phyloP scores from a whole-genome alignment of 2,797 vertebrate species.

The Danio jaintianensis region DNA sequence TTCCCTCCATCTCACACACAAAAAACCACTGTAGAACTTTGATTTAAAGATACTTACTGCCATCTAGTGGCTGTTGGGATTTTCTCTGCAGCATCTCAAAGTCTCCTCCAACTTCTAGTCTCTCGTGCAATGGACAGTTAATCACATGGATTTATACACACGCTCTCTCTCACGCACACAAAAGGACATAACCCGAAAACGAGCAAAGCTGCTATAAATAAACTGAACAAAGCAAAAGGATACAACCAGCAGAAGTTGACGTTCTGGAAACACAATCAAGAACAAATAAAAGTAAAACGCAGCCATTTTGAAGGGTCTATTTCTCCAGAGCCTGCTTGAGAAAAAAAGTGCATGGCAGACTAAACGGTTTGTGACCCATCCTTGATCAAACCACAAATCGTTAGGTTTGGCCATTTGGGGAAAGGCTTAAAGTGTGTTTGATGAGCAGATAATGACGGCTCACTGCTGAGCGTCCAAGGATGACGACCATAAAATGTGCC shows the following conservation, averaged over 20 bases:
- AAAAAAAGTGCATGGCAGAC: constrained; percentile 71
- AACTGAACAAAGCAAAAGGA: not conserved
- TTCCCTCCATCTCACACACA: constrained; percentile 1
- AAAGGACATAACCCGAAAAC: not conserved
- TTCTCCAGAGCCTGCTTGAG: constrained; percentile 65
- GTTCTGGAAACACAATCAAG: constrained; percentile 37
- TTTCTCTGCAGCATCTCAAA: constrained; percentile 51
- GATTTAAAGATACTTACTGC: constrained; percentile 74
- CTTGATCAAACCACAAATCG: constrained; percentile 78
- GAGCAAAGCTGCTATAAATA: not conserved
- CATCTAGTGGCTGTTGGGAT: constrained; percentile 76
- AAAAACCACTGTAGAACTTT: constrained; percentile 42
- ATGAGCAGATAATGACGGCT: constrained; percentile 79
- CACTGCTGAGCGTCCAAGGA: constrained; percentile 70
- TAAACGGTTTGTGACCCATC: constrained; percentile 69
- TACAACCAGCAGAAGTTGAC: not conserved
- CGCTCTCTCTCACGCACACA: too few species aligned
- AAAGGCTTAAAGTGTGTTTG: constrained; percentile 71
- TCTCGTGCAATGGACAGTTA: not conserved
- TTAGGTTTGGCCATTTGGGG: constrained; percentile 71
- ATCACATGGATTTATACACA: constrained; percentile 13
- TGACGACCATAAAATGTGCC: constrained; percentile 69
- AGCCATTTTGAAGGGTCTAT: constrained; percentile 62
- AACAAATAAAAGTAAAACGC: constrained; percentile 60
- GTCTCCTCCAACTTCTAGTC: not conserved